phyloP scores from a whole-genome alignment of 35 echinoderm and acorn worm genomes.

The Apostichopus parvimensis region DNA sequence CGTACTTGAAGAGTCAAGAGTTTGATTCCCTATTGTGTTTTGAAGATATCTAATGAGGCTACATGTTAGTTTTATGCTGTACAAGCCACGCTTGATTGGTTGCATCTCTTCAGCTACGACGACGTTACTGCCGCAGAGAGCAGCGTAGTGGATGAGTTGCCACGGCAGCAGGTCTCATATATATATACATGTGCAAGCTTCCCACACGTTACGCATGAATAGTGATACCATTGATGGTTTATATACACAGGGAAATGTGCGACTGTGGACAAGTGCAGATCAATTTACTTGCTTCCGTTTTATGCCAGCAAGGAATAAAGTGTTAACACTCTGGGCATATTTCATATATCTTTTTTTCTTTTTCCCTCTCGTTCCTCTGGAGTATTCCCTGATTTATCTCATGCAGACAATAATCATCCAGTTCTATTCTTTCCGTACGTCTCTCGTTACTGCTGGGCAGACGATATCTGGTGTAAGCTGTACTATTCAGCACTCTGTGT shows the following conservation, averaged over 20 bases:
- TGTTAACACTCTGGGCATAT: neutral
- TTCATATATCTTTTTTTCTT: neutral
- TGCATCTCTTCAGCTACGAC: neutral
- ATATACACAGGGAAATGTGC: neutral
- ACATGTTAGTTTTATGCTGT: neutral
- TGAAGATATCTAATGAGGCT: neutral
- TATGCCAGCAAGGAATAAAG: neutral
- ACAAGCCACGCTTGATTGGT: conserved; percentile 16
- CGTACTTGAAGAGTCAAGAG: neutral
- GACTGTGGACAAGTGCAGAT: neutral
- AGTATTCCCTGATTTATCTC: no score
- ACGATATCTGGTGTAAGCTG: no score
- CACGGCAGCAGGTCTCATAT: conserved; percentile 2
- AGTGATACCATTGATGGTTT: neutral
- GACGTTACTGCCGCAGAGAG: neutral
- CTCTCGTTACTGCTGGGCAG: no score
- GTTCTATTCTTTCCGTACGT: no score
- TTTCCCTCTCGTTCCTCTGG: no score
- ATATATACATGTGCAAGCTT: neutral
- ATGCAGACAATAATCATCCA: no score
- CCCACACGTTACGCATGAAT: neutral
- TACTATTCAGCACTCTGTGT: no score
- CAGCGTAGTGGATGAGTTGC: conserved; percentile 18
- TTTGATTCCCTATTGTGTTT: conserved; percentile 18
- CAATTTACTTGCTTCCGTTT: neutral